Evolutionary conservation across 2,113 vertebrate species (phyloP).

Genomic region (Geococcyx californianus): DNA sequence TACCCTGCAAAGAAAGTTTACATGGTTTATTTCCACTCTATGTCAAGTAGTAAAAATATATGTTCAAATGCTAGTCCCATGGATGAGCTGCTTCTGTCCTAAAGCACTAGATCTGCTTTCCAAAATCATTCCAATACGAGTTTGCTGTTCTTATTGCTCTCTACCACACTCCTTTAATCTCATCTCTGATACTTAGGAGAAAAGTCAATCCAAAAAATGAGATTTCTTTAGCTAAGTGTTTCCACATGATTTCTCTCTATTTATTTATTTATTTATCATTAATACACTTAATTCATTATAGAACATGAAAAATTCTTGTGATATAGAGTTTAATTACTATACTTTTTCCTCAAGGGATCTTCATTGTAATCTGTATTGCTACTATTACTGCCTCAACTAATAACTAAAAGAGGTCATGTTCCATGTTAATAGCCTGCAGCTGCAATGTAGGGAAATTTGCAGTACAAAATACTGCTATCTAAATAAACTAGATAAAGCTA

Average conservation of each 20-base stretch:
- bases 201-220: background rate
- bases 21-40: background rate
- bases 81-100: background rate
- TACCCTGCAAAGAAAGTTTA: background rate
- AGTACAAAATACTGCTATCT: slow-evolving; percentile 13
- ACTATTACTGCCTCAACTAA: slow-evolving; percentile 52
- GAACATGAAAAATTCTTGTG: slow-evolving; percentile 27
- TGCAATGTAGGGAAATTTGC: slow-evolving; percentile 35
- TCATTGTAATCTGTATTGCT: slow-evolving; percentile 22
- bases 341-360: slow-evolving; percentile 42
- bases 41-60: background rate
- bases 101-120: background rate
- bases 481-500: background rate
- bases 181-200: background rate
- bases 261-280: background rate
- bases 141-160: background rate
- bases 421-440: slow-evolving; percentile 71
- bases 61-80: background rate
- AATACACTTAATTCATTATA: background rate
- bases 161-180: background rate
- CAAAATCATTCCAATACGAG: background rate
- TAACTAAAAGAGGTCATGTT: slow-evolving; percentile 58
- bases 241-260: background rate
- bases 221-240: slow-evolving; percentile 2
- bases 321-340: slow-evolving; percentile 45